Evolutionary conservation across 2,113 vertebrate species (phyloP), one percentile per base, ranked within the genome.

Genomic region (Glareola pratincola): DNA sequence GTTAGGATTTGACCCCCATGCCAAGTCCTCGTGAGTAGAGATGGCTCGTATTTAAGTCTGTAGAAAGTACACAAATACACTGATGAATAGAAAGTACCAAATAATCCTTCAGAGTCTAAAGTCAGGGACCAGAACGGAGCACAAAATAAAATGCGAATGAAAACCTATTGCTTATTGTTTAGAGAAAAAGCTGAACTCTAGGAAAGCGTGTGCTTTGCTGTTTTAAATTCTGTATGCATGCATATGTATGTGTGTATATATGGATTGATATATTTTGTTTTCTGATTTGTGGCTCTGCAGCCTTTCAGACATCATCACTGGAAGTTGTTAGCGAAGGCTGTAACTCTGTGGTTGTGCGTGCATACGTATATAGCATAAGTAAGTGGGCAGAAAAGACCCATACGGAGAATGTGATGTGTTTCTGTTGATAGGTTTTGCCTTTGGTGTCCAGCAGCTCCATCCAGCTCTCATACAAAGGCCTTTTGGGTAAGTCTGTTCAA

Each of bases 391-490:
- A 82, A 63, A 89, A 26, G 74, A 57, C n/a, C 76, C 73, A 76
- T 95, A 80, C 30, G 77, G 92, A 98, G 86, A 96, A 94, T 95
- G 50, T 97, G 94, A 75, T 98, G 29, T 98, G 93, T 96, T 98
- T 95, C 96, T 97, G 69, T 96, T 98, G 77, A 36, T 98, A 99
- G 99, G 99, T 98, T 99, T 99, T 98, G 99, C 99, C 90, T 99
- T 99, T 98, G 99, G 99, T 57, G 99, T 99, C 95, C 99, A 99
- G 86, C 99, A 99, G 67, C 99, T 99, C 98, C 99, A 99, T 98
- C 99, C 99, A 60, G 99, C 99, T 66, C 99, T 99, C 97, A 99
- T 99, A 98, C 99, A 99, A 96, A 99, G 99, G 98, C 99, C 99
- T 97, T 99, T 99, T 94, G 99, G 99, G 99, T 99, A 99, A 99